These are phyloP conservation scores for Dermolepida albohirtum DNA, from an alignment of 2,888 invertebrate genomes.

Conservation along the genomic window DNA sequence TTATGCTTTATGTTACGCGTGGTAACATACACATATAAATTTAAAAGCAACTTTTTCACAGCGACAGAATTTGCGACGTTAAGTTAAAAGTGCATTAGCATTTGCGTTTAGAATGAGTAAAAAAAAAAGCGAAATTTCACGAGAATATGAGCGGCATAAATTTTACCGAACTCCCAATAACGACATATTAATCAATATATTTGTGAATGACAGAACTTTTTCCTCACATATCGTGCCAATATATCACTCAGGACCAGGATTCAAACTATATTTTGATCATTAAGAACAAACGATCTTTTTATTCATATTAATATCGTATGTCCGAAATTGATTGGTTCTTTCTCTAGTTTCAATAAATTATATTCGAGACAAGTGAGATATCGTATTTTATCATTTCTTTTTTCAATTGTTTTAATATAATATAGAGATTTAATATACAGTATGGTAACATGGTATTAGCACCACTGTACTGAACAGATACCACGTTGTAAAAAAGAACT, in stretches of 20 bases:
- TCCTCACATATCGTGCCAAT: constrained; percentile 24
- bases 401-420: neutral
- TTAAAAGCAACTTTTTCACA: neutral
- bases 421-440: no score
- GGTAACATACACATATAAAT: no score
- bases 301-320: constrained; percentile 35
- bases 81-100: constrained; percentile 21
- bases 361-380: neutral
- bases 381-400: neutral
- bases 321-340: constrained; percentile 19
- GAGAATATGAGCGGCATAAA: constrained; percentile 30
- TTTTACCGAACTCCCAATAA: constrained; percentile 33
- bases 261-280: constrained; percentile 38
- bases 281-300: constrained; percentile 31
- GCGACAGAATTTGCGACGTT: neutral
- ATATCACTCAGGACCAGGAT: constrained; percentile 31
- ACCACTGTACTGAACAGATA: no score
- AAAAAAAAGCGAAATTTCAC: constrained; percentile 21
- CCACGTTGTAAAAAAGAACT: no score
- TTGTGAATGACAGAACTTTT: constrained; percentile 35
- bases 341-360: constrained; percentile 16
- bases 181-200: constrained; percentile 38
- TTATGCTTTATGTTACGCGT: no score
- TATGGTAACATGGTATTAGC: no score
- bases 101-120: neutral